Evolutionary conservation across 2,113 vertebrate genomes (phyloP).

Genomic region (pig (Sus scrofa)): DNA sequence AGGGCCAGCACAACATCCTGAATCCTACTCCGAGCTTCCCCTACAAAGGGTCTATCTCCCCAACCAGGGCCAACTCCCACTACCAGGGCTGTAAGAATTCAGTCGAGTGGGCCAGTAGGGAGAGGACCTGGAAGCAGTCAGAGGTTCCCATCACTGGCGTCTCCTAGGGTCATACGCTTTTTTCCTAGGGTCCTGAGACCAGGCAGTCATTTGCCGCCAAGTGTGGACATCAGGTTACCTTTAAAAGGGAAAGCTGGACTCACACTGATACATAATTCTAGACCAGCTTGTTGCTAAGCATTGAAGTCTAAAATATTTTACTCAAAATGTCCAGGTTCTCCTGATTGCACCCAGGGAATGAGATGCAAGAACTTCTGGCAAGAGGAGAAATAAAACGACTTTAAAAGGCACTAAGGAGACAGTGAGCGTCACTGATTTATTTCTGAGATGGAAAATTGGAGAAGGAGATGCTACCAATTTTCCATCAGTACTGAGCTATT

Average conservation of each 20-base stretch:
- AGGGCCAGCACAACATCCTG: not conserved
- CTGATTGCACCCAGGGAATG: not conserved
- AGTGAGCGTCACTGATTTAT: not conserved
- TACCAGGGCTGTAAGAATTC: not conserved
- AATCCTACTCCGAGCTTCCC: not conserved
- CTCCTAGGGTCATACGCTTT: not conserved
- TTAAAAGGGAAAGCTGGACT: not conserved
- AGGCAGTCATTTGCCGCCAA: not conserved
- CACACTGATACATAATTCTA: not conserved
- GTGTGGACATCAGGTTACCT: not conserved
- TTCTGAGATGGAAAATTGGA: not conserved
- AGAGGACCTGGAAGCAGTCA: not conserved
- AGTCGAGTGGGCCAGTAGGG: not conserved
- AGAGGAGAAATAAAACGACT: not conserved
- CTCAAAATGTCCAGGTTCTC: not conserved
- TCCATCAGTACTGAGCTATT: not conserved
- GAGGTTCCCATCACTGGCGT: not conserved
- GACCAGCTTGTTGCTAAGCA: not conserved
- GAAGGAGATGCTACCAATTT: not conserved
- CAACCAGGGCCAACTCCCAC: not conserved
- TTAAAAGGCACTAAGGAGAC: not conserved
- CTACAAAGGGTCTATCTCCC: not conserved
- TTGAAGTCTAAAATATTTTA: not conserved
- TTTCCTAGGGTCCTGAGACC: not conserved
- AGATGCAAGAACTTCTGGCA: not conserved